Percentiles rank a stretch among this genome's conserved stretches.
Conservation (phyloP, 2,797 vertebrate species). For the Dallia pectoralis region DNA sequence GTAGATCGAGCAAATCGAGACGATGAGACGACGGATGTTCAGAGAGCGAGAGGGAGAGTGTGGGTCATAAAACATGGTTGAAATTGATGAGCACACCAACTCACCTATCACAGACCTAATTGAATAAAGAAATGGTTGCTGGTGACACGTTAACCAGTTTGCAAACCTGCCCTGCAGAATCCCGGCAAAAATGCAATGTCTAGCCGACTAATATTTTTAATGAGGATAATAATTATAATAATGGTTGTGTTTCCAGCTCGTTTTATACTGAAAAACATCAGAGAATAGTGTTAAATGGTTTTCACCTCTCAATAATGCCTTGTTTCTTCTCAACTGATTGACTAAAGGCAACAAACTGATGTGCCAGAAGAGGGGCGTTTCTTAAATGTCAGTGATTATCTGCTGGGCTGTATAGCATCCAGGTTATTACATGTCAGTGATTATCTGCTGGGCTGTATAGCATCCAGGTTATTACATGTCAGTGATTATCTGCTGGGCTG, state of each 20-base stretch:
- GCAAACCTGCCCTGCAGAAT: slow-evolving; percentile 67
- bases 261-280: slow-evolving; percentile 12
- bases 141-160: slow-evolving; percentile 73
- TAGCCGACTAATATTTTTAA: not conserved
- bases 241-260: not conserved
- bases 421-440: slow-evolving; percentile 57
- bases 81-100: slow-evolving; percentile 73
- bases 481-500: slow-evolving; percentile 55
- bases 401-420: slow-evolving; percentile 47
- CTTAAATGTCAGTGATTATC: slow-evolving; percentile 70
- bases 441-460: slow-evolving; percentile 49
- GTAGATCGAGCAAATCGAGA: slow-evolving; percentile 44
- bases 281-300: slow-evolving; percentile 26
- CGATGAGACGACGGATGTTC: slow-evolving; percentile 33
- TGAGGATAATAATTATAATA: not conserved
- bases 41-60: slow-evolving; percentile 45
- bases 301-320: slow-evolving; percentile 12
- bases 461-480: slow-evolving; percentile 56
- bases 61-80: slow-evolving; percentile 74
- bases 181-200: slow-evolving; percentile 31
- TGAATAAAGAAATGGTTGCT: slow-evolving; percentile 71
- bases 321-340: slow-evolving; percentile 35
- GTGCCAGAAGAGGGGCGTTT: slow-evolving; percentile 59
- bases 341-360: slow-evolving; percentile 46
- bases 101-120: slow-evolving; percentile 70